Percentiles rank a stretch among this genome's conserved stretches.
phyloP scores from a whole-genome alignment of 2,113 vertebrate species.

The Micromys minutus region DNA sequence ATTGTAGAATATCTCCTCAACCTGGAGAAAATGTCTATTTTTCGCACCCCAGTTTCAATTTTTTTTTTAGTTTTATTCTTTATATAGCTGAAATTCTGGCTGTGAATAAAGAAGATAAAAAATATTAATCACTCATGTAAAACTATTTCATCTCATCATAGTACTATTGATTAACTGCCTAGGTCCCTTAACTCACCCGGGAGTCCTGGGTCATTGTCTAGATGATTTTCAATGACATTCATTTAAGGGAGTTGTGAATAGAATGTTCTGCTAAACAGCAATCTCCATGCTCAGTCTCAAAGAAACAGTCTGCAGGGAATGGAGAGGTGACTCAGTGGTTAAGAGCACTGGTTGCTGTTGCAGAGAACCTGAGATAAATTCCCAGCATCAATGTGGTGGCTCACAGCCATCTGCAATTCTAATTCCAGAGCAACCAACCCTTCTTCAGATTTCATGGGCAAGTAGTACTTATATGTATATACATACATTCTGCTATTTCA shows the following conservation, averaged over 20 bases:
- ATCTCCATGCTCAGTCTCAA: background rate
- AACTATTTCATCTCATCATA: background rate
- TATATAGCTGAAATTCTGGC: background rate
- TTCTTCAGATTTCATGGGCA: background rate
- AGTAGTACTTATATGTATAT: too few species aligned
- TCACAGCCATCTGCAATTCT: background rate
- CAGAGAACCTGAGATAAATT: background rate
- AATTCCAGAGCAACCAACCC: background rate
- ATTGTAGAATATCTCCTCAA: background rate
- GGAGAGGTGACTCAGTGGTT: background rate
- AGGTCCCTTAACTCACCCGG: background rate
- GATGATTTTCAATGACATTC: background rate
- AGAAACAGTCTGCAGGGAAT: background rate
- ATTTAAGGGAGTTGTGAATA: background rate
- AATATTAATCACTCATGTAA: background rate
- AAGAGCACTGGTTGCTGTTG: background rate
- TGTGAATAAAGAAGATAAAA: background rate
- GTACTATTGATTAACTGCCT: background rate
- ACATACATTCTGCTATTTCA: conserved; percentile 18
- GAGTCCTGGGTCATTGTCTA: background rate
- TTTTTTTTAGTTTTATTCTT: background rate
- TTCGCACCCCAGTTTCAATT: background rate
- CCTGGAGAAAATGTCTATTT: background rate
- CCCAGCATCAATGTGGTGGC: background rate
- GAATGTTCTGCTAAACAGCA: background rate